phyloP scores from a whole-genome alignment of 53 echinoderm and acorn worm genomes.

The Holothuria scabra region DNA sequence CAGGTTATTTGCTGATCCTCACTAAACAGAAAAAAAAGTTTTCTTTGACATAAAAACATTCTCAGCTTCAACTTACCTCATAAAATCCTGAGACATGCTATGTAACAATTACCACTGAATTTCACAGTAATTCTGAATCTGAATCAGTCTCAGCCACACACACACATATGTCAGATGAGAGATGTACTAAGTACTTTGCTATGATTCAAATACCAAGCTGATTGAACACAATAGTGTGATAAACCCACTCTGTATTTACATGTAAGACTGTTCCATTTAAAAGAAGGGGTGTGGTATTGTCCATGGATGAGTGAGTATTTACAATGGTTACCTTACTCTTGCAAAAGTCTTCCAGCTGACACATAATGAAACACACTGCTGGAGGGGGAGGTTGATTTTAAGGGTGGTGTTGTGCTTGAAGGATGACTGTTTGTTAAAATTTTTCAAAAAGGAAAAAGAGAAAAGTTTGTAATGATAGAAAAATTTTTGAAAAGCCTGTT shows the following conservation, averaged over 20 bases:
- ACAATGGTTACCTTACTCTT: not conserved
- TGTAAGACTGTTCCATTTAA: not conserved
- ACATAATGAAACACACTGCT: constrained; percentile 10
- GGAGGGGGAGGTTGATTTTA: not conserved
- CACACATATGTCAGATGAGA: no score
- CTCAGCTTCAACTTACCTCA: no score
- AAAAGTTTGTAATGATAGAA: no score
- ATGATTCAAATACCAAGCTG: constrained; percentile 22
- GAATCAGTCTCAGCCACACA: no score
- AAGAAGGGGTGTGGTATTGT: not conserved
- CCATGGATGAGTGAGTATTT: constrained; percentile 11
- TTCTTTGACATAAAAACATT: no score
- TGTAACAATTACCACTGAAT: no score
- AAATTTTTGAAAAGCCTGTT: no score
- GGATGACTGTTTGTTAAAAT: not conserved
- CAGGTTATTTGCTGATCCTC: no score
- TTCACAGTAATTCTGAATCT: no score
- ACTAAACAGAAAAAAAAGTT: no score
- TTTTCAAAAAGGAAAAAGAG: not conserved
- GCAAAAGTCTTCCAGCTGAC: not conserved
- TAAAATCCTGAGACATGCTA: no score
- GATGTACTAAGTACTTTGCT: not conserved
- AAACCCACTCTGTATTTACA: constrained; percentile 19
- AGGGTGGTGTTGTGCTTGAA: not conserved
- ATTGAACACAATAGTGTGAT: constrained; percentile 31